Evolutionary conservation across 2,113 vertebrate genomes (phyloP).

Genomic region (Mungos mungo): DNA sequence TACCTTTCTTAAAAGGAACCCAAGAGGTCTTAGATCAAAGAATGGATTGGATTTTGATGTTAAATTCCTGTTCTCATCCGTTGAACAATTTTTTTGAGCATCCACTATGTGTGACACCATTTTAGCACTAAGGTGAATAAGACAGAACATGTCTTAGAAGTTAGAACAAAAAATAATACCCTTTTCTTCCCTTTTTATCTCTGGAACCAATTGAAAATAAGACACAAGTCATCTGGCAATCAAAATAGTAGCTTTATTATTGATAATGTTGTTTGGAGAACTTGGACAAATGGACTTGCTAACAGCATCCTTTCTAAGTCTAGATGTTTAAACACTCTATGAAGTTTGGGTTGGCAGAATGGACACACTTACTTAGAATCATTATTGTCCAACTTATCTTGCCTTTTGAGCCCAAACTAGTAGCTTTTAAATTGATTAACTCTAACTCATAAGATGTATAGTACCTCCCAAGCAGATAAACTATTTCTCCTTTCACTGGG

Average conservation of each 20-base stretch:
- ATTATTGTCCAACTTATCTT: background rate
- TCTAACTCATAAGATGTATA: background rate
- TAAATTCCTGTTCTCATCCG: background rate
- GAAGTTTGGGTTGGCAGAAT: background rate
- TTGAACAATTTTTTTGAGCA: background rate
- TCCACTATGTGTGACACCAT: background rate
- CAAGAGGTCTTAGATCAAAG: slow-evolving; percentile 38
- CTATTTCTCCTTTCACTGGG: background rate
- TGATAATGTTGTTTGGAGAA: background rate
- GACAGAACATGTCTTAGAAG: background rate
- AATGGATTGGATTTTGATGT: slow-evolving; percentile 45
- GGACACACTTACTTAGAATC: background rate
- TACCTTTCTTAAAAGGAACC: slow-evolving; percentile 30
- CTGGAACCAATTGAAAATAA: slow-evolving; percentile 22
- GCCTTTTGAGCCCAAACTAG: background rate
- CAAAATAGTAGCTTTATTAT: slow-evolving; percentile 2
- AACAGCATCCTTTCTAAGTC: background rate
- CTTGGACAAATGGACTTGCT: background rate
- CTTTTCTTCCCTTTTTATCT: background rate
- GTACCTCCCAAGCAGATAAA: background rate
- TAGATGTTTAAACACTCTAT: background rate
- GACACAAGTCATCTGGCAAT: background rate
- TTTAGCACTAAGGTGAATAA: background rate
- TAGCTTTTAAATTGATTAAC: background rate
- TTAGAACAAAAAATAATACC: background rate